Base-by-base conservation (phyloP, 2,113 vertebrate genomes). In the Prionailurus viverrinus region DNA sequence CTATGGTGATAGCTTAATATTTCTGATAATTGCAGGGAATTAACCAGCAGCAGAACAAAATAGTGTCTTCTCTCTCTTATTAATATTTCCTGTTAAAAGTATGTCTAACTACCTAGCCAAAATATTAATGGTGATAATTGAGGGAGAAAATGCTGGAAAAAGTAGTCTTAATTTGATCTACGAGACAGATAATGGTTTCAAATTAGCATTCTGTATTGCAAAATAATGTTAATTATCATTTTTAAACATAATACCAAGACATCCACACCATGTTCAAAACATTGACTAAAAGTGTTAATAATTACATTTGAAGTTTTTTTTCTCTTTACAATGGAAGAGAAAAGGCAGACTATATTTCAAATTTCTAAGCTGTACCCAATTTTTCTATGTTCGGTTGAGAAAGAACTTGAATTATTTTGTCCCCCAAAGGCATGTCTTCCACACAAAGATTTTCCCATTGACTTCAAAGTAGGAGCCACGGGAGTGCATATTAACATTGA, bases 361-460 rank as follows among this genome's bases (percentile, higher is more conserved):
- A 84, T 90, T 85, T 89, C 84, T 85, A 61, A 55, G 25, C 55
- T 81, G 41, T 81, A 23, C n/a, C n/a, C 21, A 93, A 48, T 45
- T 66, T 96, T 88, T 94, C 76, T 94, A 65, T 61, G 16, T 85
- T 78, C n/a, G 88, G 61, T 13, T 74, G 53, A 96, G 39, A 96
- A 94, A 94, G n/a, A 8, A 76, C 12, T 89, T 97, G 39, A 86
- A 66, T 94, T 89, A 80, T 90, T 96, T 97, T 90, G 90, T 88
- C 45, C 41, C 66, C 48, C 6, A 36, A 93, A 93, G 61, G 14
- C 51, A 88, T 94, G 51, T 96, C 39, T 90, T 95, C n/a, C 29
- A 82, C 11, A 86, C 21, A 91, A 89, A 80, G 23, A 9, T 69
- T 89, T 97, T 92, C n/a, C 58, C 14, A 27, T 73, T 91, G 80